These are phyloP conservation scores for Orycteropus afer DNA, from an alignment of 2,113 vertebrate species.

Conservation along the genomic window DNA sequence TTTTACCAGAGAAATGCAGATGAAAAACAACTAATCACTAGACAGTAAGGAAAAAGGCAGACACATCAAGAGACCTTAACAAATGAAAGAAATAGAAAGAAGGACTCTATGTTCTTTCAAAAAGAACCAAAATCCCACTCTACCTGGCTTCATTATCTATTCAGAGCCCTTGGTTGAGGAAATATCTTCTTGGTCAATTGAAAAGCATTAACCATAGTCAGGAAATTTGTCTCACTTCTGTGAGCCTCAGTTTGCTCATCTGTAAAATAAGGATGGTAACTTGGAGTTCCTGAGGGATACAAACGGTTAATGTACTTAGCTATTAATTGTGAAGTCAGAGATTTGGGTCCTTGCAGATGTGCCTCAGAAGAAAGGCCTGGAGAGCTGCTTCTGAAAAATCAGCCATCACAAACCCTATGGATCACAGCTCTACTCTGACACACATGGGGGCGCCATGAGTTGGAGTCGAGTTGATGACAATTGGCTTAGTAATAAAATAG, in stretches of 20 bases:
- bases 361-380: no score
- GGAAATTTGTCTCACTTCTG: background rate
- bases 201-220: accelerated
- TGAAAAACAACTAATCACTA: background rate
- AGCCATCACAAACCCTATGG: no score
- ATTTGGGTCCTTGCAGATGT: background rate
- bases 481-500: background rate
- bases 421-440: background rate
- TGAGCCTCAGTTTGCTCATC: background rate
- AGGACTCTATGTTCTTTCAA: background rate
- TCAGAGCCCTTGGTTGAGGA: background rate
- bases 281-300: background rate
- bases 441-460: background rate
- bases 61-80: background rate
- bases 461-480: background rate
- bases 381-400: no score
- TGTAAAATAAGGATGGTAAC: background rate
- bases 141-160: background rate
- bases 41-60: background rate
- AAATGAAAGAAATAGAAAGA: background rate
- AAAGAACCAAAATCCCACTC: background rate
- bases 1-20: background rate
- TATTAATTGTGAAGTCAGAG: background rate
- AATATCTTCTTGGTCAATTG: background rate
- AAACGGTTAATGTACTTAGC: background rate